phyloP scores from a whole-genome alignment of 1,140 invertebrate genomes.

The Aphis gossypii region DNA sequence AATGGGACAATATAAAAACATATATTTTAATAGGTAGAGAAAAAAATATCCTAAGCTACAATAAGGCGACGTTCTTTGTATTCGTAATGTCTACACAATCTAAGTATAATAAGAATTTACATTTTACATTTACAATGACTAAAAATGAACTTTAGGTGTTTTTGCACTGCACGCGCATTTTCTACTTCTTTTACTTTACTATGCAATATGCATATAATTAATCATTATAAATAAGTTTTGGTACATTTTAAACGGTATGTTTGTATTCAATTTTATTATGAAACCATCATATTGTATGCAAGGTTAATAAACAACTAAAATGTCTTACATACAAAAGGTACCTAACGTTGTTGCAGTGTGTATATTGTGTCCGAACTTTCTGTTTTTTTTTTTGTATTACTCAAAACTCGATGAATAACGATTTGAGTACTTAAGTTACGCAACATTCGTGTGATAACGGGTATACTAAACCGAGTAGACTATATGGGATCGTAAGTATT shows the following conservation, averaged over 20 bases:
- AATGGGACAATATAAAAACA: neutral
- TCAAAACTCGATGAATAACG: neutral
- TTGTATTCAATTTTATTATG: neutral
- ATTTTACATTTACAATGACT: neutral
- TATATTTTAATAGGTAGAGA: neutral
- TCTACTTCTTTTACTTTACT: neutral
- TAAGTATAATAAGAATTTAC: neutral
- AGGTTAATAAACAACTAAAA: neutral
- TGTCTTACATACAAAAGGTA: neutral
- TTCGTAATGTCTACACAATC: neutral
- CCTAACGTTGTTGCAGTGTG: neutral
- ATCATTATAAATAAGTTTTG: neutral
- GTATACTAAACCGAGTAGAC: neutral
- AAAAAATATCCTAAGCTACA: neutral
- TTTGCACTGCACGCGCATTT: neutral
- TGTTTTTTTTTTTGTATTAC: conserved; percentile 2
- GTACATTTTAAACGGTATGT: neutral
- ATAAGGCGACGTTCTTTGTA: neutral
- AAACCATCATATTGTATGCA: neutral
- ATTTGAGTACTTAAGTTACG: neutral
- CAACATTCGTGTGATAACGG: neutral
- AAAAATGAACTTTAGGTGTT: neutral
- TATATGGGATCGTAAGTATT: neutral
- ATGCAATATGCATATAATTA: neutral
- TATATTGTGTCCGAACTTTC: conserved; percentile 1